Base-by-base conservation (phyloP, 2,888 invertebrate genomes). In the Drosophila borborema region DNA sequence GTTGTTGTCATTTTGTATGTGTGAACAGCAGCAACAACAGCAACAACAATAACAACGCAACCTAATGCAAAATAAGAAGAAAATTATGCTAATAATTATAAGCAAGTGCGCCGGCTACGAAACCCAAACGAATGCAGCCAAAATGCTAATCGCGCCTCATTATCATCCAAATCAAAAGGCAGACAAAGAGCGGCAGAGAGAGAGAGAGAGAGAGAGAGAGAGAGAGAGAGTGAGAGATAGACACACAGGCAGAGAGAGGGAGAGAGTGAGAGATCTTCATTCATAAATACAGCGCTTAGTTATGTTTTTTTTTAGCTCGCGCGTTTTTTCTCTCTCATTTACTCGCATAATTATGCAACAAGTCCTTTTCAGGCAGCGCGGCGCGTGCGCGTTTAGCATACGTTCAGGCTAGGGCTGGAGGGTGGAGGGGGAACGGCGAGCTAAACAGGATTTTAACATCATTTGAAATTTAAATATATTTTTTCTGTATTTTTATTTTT, bases 341-440 rank as follows among this genome's bases (percentile, higher is more conserved):
- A 20, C 45, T 45, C 81, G 89, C 86, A 86, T 86, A 89, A 86
- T 90, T 90, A 91, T 90, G 90, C 91, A 91, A 90, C 89, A 90
- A 91, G 91, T 90, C 89, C 91, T 90, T 89, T 79, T 77, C 63
- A 64, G 67, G 54, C 65, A 77, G 77, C 72, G 82, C 82, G 91
- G 80, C 91, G 91, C 91, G 91, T 91, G 91, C 91, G 92, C 90
- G 87, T 84, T 90, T 91, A 85, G 89, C 91, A 91, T 91, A 90
- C 56, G 59, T 66, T 54, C 56, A 46, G 53, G 7, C 18, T 31
- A 40, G 51, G 60, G 18, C 38, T 38, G 38, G 41, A 28, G 28
- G 38, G 5, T 14, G 38, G 14, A 14, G 38, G n/a, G 60, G 31
- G 48, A 4, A 9, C 23, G 66, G 5, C 51, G 56, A 45, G 62